These are phyloP conservation scores for Poeciliopsis gracilis DNA, from an alignment of 2,797 vertebrate species.

Conservation along the genomic window DNA sequence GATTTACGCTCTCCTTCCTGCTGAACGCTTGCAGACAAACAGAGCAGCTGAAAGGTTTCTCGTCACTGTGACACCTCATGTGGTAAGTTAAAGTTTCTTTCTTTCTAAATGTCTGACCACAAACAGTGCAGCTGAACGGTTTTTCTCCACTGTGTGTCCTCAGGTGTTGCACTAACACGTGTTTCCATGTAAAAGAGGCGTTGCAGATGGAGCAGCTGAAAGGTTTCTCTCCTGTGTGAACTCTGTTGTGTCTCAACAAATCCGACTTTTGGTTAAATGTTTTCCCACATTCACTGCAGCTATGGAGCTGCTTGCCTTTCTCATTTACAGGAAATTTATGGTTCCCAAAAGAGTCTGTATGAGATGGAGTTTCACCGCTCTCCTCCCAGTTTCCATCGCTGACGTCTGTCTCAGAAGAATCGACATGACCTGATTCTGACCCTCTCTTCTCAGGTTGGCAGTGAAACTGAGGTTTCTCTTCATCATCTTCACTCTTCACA, in stretches of 20 bases:
- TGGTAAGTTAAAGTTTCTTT: conserved; percentile 6
- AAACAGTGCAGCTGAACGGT: neutral
- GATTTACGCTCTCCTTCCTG: neutral
- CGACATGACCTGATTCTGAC: neutral
- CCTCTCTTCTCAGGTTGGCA: neutral
- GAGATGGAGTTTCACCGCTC: neutral
- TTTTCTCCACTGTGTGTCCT: conserved; percentile 6
- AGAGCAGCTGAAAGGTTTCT: conserved; percentile 14
- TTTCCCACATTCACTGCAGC: conserved; percentile 8
- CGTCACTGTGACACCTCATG: conserved; percentile 6
- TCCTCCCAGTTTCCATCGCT: conserved; percentile 6
- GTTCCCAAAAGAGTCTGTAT: neutral
- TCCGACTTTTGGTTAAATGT: neutral
- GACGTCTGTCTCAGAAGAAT: conserved; percentile 1
- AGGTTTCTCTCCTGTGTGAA: conserved; percentile 8
- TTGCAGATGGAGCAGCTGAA: conserved; percentile 4
- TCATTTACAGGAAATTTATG: neutral
- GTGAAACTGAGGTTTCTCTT: conserved; percentile 11
- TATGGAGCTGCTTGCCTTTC: neutral
- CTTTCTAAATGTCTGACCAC: conserved; percentile 4
- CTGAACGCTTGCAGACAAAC: neutral
- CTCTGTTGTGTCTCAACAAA: conserved; percentile 2
- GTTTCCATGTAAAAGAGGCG: neutral
- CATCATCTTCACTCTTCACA: conserved; percentile 26
- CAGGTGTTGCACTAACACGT: neutral